Evolutionary conservation across 2,113 vertebrate genomes (phyloP), one percentile per base, ranked within the genome.

Genomic region (Pithys albifrons): DNA sequence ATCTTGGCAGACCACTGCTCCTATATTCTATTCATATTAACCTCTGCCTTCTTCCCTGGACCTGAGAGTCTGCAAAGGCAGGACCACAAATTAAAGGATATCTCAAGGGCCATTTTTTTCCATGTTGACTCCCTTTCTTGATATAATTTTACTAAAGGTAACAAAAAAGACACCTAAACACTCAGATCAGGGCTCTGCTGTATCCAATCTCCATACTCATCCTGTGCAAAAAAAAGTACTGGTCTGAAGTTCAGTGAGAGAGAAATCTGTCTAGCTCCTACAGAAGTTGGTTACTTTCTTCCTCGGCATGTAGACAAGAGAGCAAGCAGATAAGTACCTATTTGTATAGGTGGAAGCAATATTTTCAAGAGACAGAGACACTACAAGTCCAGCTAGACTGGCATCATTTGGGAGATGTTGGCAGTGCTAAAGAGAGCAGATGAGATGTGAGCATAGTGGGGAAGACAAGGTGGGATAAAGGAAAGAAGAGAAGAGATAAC

Each of bases 391-490:
- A 86, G 51, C 64, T 92, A 85, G 55, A 86, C 28, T 59, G 46
- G 39, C 0, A 3, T 90, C 33, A 51, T 71, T 51, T 5, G 7
- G 67, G 75, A 88, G 39, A 80, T 39, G 9, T 2, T 96, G 91
- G 86, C 83, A 88, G 20, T 48, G 35, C 35, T 55, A 22, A 79
- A 77, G 52, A 71, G 72, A 96, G 35, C 88, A 95, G 88, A 92
- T 84, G 79, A 79, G 25, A 59, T 80, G 39, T 55, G 61, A 92
- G 16, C 0, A 0, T 84, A 65, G 8, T 84, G 39, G 39, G 8
- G 57, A 94, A 92, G 57, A 73, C 41, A 46, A 77, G 52, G 31
- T 0, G 0, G 35, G 54, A 80, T 70, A 77, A 85, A 89, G 29
- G 12, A 61, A 57, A 69, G 39, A 37, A 64, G 51, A 74, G 22